Evolutionary conservation across 2,797 vertebrate genomes (phyloP).

Genomic region (Galaxias olidus): DNA sequence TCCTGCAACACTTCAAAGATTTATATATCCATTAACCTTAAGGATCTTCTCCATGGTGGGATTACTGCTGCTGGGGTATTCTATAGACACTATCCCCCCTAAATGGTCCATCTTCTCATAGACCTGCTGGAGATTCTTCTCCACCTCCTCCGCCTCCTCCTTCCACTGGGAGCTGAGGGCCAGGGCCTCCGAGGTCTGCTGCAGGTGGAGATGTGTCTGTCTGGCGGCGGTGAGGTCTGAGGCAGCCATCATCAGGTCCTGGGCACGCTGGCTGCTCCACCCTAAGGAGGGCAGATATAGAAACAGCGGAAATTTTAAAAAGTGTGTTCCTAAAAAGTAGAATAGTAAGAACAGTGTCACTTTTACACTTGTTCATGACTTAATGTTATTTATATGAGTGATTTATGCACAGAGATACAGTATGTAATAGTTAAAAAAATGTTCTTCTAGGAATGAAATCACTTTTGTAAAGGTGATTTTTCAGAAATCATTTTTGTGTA

Average conservation of each 20-base stretch:
- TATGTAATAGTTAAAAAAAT: no score
- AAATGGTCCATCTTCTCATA: conserved; percentile 70
- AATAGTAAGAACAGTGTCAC: no score
- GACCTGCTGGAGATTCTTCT: conserved; percentile 70
- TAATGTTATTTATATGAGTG: no score
- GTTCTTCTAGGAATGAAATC: no score
- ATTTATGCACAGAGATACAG: no score
- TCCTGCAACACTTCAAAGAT: no score
- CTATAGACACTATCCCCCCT: conserved; percentile 55
- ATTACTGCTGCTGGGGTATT: conserved; percentile 60
- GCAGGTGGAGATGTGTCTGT: conserved; percentile 70
- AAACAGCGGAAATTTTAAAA: no score
- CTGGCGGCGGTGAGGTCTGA: conserved; percentile 78
- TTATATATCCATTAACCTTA: conserved; percentile 7
- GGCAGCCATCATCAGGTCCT: conserved; percentile 64
- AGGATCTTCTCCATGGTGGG: conserved; percentile 73
- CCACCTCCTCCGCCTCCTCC: conserved; percentile 73
- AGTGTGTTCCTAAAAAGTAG: no score
- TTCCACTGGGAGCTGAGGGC: conserved; percentile 74
- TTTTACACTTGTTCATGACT: no score
- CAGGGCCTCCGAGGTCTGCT: conserved; percentile 69
- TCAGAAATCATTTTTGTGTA: no score
- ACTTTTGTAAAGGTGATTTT: no score
- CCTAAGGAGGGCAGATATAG: conserved; percentile 11
- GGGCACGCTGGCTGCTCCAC: conserved; percentile 58